Base-by-base conservation (phyloP, 2,888 invertebrate genomes). In the Euspilapteryx auroguttella region DNA sequence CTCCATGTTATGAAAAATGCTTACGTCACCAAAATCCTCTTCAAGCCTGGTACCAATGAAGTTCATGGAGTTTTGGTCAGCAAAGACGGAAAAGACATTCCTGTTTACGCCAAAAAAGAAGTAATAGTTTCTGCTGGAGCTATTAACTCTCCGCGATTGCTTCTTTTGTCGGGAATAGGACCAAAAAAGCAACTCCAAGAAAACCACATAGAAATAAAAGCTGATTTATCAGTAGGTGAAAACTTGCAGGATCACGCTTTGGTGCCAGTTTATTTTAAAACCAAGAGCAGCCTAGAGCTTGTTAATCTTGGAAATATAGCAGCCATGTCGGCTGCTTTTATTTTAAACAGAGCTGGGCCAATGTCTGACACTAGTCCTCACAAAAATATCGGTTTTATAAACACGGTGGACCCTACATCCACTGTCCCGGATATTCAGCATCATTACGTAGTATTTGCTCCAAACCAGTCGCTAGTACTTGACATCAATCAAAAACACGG, bases 91-190 rank as follows among this genome's bases (percentile, higher is more conserved):
- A 41, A 47, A 25, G 47, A 55, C 24, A 55, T 69, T 33, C 36
- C 37, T 24, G 59, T 63, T 0, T 48, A 45, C 7, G 64, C 54
- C 2, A 64, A 36, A 24, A 79, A 76, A 40, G 79, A 81, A 37
- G 49, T 80, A 0, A 63, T 80, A 14, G 26, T 78, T 14, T 77
- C 78, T 2, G 76, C 61, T 1, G 79, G 79, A 8, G 39, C 71
- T 3, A 53, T 80, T 3, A 78, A 79, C 38, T 64, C 78, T 0
- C 77, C 79, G 1, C 76, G 79, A 38, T 40, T 79, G 2, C 42
- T 80, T 12, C 50, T 78, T 46, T 38, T 79, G 1, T 79, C 80
- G 1, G 79, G 79, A 2, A 54, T 80, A 11, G 80, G 80, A 2
- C 79, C 78, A 1, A 44, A 38, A 27, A 40, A 58, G 7, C 65